phyloP scores from a whole-genome alignment of 1,140 invertebrate species.

The Harpegnathos saltator region DNA sequence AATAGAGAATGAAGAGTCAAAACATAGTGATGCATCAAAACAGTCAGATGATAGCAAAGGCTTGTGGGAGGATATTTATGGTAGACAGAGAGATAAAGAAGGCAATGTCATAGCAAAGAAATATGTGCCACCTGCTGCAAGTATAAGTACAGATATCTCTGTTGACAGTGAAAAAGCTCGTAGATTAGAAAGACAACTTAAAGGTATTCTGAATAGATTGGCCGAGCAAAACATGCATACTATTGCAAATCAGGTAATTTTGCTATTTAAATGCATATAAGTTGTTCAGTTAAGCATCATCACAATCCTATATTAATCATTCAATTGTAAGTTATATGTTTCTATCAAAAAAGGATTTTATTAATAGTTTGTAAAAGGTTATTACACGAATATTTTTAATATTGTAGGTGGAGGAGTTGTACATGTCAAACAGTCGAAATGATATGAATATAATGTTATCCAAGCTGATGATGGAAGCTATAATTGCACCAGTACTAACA shows the following conservation, averaged over 20 bases:
- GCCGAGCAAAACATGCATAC: constrained; percentile 95
- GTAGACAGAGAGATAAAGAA: constrained; percentile 91
- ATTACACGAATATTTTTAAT: constrained; percentile 39
- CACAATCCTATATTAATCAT: constrained; percentile 7
- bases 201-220: constrained; percentile 95
- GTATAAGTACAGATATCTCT: constrained; percentile 78
- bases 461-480: constrained; percentile 89
- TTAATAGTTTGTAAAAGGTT: constrained; percentile 28
- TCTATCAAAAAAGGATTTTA: constrained; percentile 61
- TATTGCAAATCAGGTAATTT: constrained; percentile 89
- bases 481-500: constrained; percentile 88
- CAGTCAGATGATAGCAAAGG: constrained; percentile 75
- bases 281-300: constrained; percentile 3
- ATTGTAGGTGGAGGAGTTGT: constrained; percentile 90
- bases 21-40: constrained; percentile 69
- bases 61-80: constrained; percentile 97
- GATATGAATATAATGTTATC: constrained; percentile 93
- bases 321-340: constrained; percentile 44
- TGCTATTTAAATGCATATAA: not conserved
- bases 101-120: constrained; percentile 91
- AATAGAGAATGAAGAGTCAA: constrained; percentile 65
- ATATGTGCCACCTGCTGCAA: constrained; percentile 94
- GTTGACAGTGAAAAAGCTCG: constrained; percentile 87
- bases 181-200: constrained; percentile 91
- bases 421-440: constrained; percentile 91